Percentiles rank a stretch among this genome's conserved stretches.
phyloP scores from a whole-genome alignment of 2,888 invertebrate genomes.

The Helleia helle region DNA sequence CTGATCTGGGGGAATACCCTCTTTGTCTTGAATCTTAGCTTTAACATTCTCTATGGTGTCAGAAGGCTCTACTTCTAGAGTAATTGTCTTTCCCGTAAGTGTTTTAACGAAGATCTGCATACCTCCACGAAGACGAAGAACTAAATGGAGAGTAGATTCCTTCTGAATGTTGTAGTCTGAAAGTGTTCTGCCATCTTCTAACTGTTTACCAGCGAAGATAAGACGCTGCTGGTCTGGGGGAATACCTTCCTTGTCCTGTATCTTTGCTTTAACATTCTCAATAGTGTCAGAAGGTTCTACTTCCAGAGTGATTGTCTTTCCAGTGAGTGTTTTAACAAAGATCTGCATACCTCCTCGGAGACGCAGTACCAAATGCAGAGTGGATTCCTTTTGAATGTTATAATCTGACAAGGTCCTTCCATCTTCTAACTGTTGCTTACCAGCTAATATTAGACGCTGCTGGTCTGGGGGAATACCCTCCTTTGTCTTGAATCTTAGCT shows the following conservation, averaged over 20 bases:
- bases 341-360: slow-evolving; percentile 42
- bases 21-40: too few species aligned
- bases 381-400: slow-evolving; percentile 41
- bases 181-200: slow-evolving; percentile 19
- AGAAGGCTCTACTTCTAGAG: too few species aligned
- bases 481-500: slow-evolving; percentile 32
- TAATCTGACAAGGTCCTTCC: slow-evolving; percentile 31
- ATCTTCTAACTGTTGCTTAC: slow-evolving; percentile 32
- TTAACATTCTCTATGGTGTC: too few species aligned
- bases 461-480: slow-evolving; percentile 34
- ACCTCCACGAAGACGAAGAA: too few species aligned
- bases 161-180: too few species aligned
- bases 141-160: too few species aligned
- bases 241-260: slow-evolving; percentile 25
- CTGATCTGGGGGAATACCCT: too few species aligned
- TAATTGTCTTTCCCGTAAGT: too few species aligned
- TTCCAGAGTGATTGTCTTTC: slow-evolving; percentile 32
- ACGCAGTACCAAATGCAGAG: slow-evolving; percentile 31
- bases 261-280: slow-evolving; percentile 20
- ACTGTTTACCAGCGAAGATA: slow-evolving; percentile 18
- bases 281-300: slow-evolving; percentile 28
- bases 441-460: slow-evolving; percentile 31
- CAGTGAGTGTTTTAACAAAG: slow-evolving; percentile 33
- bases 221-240: slow-evolving; percentile 32
- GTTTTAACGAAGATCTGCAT: too few species aligned